Evolutionary conservation across 2,888 invertebrate genomes (phyloP).

Genomic region (Drosophila flavopinicola): DNA sequence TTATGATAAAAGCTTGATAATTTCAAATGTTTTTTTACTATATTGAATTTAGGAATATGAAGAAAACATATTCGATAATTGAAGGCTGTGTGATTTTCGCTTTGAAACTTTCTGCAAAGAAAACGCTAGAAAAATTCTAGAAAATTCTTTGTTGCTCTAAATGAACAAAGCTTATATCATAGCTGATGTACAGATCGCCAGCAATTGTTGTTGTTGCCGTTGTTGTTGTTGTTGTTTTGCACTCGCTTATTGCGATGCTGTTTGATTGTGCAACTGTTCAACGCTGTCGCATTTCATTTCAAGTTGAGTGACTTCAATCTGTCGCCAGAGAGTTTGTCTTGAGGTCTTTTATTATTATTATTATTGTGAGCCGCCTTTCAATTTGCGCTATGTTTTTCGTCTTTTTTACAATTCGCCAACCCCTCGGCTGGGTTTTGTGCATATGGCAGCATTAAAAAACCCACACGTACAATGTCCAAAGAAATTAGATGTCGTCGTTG

Average conservation of each 20-base stretch:
- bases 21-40: too few species aligned
- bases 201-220: slow-evolving; percentile 11
- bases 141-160: background rate
- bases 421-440: slow-evolving; percentile 78
- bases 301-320: slow-evolving; percentile 84
- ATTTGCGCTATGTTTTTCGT: slow-evolving; percentile 31
- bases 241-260: slow-evolving; percentile 54
- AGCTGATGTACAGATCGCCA: slow-evolving; percentile 22
- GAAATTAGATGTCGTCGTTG: slow-evolving; percentile 71
- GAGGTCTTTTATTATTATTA: slow-evolving; percentile 64
- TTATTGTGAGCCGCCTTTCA: slow-evolving; percentile 42
- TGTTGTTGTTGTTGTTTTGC: too few species aligned
- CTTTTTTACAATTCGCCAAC: slow-evolving; percentile 57
- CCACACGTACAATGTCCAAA: slow-evolving; percentile 77
- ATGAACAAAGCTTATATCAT: background rate
- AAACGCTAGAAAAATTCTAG: too few species aligned
- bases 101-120: too few species aligned
- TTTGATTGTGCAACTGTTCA: slow-evolving; percentile 77
- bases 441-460: slow-evolving; percentile 84
- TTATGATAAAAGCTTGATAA: too few species aligned
- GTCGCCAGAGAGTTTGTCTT: slow-evolving; percentile 76
- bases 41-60: too few species aligned
- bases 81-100: too few species aligned
- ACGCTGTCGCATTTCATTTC: slow-evolving; percentile 83
- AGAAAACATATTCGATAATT: too few species aligned